Conservation (phyloP, 2,797 vertebrate species). For the Jordanella pulchra region DNA sequence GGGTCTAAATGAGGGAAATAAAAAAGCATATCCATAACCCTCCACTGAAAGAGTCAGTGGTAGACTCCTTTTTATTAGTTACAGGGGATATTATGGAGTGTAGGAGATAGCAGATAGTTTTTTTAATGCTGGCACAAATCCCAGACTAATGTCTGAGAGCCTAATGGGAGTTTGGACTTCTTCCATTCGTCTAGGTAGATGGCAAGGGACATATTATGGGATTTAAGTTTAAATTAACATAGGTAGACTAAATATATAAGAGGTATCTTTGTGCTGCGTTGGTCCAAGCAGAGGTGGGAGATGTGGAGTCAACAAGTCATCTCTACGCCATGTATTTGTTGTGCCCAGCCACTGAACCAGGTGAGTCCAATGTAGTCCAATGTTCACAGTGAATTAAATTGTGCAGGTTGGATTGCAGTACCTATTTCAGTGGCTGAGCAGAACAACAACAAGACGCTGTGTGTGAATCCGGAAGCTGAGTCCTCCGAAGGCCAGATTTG, state of each 20-base stretch:
- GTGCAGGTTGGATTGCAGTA: too few relatives aligned
- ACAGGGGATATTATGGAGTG: conserved; percentile 53
- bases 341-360: too few relatives aligned
- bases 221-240: conserved; percentile 7
- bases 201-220: conserved; percentile 38
- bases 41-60: conserved; percentile 22
- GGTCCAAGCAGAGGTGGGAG: neutral
- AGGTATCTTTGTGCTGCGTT: neutral
- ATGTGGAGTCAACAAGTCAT: too few relatives aligned
- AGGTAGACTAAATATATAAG: neutral
- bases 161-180: conserved; percentile 64
- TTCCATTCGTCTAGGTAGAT: conserved; percentile 59
- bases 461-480: too few relatives aligned
- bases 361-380: too few relatives aligned
- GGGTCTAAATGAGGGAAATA: conserved; percentile 55
- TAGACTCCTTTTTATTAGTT: conserved; percentile 44
- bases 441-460: too few relatives aligned
- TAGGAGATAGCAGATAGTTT: conserved; percentile 39
- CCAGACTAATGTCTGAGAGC: conserved; percentile 58
- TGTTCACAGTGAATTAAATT: too few relatives aligned
- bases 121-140: conserved; percentile 68
- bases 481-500: too few relatives aligned
- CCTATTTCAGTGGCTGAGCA: too few relatives aligned
- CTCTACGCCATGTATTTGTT: too few relatives aligned
- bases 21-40: conserved; percentile 17